Percentiles rank a stretch among this genome's conserved stretches.
phyloP scores from a whole-genome alignment of 2,113 vertebrate genomes.

The Oreocharis arfaki region DNA sequence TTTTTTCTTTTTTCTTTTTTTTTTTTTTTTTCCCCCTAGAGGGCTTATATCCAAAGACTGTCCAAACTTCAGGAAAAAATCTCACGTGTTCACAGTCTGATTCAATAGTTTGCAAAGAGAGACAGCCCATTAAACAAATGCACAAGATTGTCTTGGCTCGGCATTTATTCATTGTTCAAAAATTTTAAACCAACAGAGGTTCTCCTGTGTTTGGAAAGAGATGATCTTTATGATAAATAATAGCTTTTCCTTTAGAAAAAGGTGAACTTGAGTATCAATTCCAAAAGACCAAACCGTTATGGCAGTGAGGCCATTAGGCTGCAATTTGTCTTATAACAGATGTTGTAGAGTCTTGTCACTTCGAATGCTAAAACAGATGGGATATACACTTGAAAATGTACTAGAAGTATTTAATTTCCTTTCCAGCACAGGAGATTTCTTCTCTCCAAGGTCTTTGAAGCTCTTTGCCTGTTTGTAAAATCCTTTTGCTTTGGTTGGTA shows the following conservation, averaged over 20 bases:
- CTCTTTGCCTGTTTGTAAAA: slow-evolving; percentile 10
- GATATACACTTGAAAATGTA: slow-evolving; percentile 43
- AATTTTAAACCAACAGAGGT: background rate
- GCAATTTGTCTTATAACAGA: slow-evolving; percentile 62
- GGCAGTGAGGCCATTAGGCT: slow-evolving; percentile 42
- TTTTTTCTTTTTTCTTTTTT: background rate
- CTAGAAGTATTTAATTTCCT: slow-evolving; percentile 63
- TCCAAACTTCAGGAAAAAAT: background rate
- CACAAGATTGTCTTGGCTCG: background rate
- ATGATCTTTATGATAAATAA: slow-evolving; percentile 35
- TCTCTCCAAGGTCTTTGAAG: slow-evolving; percentile 37
- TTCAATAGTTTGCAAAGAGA: background rate
- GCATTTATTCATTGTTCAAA: slow-evolving; percentile 25
- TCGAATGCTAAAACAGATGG: slow-evolving; percentile 62
- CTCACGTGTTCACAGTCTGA: background rate
- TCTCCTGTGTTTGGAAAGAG: background rate
- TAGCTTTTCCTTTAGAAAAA: slow-evolving; percentile 27
- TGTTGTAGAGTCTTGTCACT: slow-evolving; percentile 46
- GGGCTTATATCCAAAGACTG: background rate
- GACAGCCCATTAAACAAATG: background rate
- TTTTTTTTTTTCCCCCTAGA: no score
- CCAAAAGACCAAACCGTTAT: slow-evolving; percentile 38
- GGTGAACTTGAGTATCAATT: slow-evolving; percentile 44
- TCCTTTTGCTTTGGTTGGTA: background rate
- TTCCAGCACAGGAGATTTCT: slow-evolving; percentile 32